phyloP scores from a whole-genome alignment of 2,888 invertebrate genomes.

The Campaea margaritaria region DNA sequence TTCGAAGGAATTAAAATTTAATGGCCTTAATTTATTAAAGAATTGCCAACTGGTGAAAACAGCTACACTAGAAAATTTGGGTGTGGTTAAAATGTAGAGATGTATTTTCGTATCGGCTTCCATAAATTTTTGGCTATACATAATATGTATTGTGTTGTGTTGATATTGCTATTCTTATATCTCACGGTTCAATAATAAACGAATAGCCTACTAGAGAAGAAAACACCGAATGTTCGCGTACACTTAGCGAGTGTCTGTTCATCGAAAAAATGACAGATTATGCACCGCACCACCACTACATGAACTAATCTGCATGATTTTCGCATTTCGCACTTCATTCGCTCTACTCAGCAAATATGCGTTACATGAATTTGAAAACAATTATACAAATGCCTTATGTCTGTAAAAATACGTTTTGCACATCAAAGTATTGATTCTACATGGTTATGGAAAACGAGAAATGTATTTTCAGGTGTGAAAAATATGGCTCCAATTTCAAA shows the following conservation, averaged over 20 bases:
- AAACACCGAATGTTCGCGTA: conserved; percentile 54
- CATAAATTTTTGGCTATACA: conserved; percentile 4
- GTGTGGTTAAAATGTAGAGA: conserved; percentile 7
- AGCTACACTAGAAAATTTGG: not conserved
- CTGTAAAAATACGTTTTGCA: too few species aligned
- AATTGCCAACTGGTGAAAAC: too few species aligned
- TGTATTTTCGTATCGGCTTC: conserved; percentile 17
- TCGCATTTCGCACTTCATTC: not conserved
- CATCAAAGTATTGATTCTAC: too few species aligned
- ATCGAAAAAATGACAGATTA: not conserved
- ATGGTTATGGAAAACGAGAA: too few species aligned
- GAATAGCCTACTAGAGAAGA: conserved; percentile 65
- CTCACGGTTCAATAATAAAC: conserved; percentile 46
- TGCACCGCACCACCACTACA: not conserved
- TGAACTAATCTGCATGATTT: not conserved
- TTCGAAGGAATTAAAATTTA: conserved; percentile 26
- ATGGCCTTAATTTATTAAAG: not conserved
- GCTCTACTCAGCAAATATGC: not conserved
- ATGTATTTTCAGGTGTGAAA: too few species aligned
- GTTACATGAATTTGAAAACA: too few species aligned
- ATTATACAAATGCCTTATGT: too few species aligned
- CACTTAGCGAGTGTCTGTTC: not conserved
- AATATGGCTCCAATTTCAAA: too few species aligned
- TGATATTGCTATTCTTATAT: not conserved
- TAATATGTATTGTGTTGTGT: not conserved